Evolutionary conservation across 2,113 vertebrate genomes (phyloP).

Genomic region (Pollimyrus isidori): DNA sequence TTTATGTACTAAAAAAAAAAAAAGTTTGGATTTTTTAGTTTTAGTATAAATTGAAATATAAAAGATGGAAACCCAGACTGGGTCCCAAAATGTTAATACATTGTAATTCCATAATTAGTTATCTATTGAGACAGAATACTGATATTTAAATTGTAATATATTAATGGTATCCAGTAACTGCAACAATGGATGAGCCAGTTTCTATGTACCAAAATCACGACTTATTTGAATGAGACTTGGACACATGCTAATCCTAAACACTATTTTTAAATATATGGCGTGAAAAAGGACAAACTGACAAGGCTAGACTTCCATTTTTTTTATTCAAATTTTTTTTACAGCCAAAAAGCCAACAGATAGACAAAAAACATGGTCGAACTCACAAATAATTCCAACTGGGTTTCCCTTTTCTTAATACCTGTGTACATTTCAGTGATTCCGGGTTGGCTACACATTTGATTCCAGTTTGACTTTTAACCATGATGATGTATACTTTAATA

Average conservation of each 20-base stretch:
- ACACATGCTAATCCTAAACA: neutral
- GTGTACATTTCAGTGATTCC: neutral
- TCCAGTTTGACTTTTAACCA: slow-evolving; percentile 21
- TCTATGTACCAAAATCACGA: neutral
- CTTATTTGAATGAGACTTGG: neutral
- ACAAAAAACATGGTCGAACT: slow-evolving; percentile 36
- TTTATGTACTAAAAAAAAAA: neutral
- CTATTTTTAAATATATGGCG: neutral
- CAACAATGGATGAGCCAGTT: neutral
- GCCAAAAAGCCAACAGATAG: slow-evolving; percentile 46
- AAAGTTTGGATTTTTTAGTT: neutral
- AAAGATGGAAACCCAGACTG: neutral
- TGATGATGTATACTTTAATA: slow-evolving; percentile 35
- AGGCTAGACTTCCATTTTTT: slow-evolving; percentile 25
- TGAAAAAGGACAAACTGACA: neutral
- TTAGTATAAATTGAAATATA: neutral
- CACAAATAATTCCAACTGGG: slow-evolving; percentile 24
- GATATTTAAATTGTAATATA: neutral
- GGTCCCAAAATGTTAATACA: neutral
- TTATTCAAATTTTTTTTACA: slow-evolving; percentile 49
- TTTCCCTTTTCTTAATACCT: slow-evolving; percentile 19
- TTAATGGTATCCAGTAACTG: neutral
- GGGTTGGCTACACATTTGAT: slow-evolving; percentile 13
- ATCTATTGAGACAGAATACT: neutral
- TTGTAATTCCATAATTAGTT: neutral